Base-by-base conservation (phyloP, 2,797 vertebrate genomes). In the Pseudotriccus pelzelni region DNA sequence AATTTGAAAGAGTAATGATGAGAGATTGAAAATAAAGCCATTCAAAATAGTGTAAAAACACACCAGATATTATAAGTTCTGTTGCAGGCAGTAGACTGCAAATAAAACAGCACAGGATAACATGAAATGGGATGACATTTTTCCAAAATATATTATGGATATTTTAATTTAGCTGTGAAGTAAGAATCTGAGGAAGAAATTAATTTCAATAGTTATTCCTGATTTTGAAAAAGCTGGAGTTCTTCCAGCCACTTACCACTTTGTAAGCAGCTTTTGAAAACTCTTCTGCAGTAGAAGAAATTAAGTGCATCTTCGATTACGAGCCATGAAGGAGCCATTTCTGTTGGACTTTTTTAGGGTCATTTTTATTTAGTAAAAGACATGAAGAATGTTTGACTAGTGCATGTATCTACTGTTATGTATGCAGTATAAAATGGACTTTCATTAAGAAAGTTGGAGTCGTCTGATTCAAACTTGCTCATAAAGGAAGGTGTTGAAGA, bases 381-480 rank as follows among this genome's bases (percentile, higher is more conserved):
- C 47, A 6, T 32, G 20, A 75, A 46, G 52, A 90, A 12, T 37
- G n/a, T 70, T 82, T 59, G n/a, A 37, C 28, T 55, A 10, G 12
- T 50, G 21, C 1, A 0, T 34, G 2, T 60, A 22, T 18, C 5
- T 68, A 6, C 24, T 59, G 15, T 50, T 16, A 6, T 4, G 1
- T 89, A 24, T 46, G 37, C 20, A n/a, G 25, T 68, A 8, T 53
- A 36, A 89, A 73, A 46, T 9, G 6, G 12, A 24, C 63, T 73
- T 84, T 60, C 50, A 13, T 68, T 50, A 14, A 41, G 25, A 62
- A 58, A 34, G 21, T 55, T 73, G 36, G 21, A 58, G 10, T 58
- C 79, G 7, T 80, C 22, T 41, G 12, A 21, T 67, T 73, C 52
- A 67, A 18, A 30, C 5, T 59, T 91, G 6, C 5, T 68, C 2